phyloP scores from a whole-genome alignment of 2,113 vertebrate genomes.

The Sisor rabdophorus region DNA sequence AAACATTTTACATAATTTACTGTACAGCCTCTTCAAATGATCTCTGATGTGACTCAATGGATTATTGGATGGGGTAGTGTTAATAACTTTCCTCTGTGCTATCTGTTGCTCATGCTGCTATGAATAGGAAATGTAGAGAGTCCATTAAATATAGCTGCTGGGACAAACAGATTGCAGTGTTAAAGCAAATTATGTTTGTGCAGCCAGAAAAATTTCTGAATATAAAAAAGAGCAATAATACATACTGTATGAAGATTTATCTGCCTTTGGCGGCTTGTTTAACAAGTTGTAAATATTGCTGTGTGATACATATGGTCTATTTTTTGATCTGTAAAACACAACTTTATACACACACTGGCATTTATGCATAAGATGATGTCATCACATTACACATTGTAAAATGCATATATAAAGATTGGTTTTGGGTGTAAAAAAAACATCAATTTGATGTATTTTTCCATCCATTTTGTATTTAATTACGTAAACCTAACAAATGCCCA shows the following conservation, averaged over 20 bases:
- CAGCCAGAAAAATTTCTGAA: constrained; percentile 64
- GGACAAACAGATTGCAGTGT: constrained; percentile 72
- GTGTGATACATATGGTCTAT: constrained; percentile 61
- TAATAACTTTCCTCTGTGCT: constrained; percentile 60
- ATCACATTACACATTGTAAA: background rate
- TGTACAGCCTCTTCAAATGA: constrained; percentile 55
- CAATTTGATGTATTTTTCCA: too few relatives aligned
- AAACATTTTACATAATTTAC: constrained; percentile 68
- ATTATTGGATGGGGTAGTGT: constrained; percentile 59
- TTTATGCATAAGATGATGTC: background rate
- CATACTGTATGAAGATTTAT: constrained; percentile 66
- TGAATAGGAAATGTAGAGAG: constrained; percentile 58
- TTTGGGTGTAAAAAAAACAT: background rate
- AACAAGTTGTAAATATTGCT: constrained; percentile 61
- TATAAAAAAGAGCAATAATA: constrained; percentile 73
- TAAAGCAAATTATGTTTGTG: constrained; percentile 70
- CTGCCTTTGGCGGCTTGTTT: constrained; percentile 56
- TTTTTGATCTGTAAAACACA: constrained; percentile 61
- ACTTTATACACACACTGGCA: constrained; percentile 25
- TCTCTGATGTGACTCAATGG: constrained; percentile 61
- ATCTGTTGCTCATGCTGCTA: constrained; percentile 51
- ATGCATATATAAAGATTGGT: background rate
- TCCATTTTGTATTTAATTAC: too few relatives aligned
- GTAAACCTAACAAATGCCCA: background rate
- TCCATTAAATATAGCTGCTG: constrained; percentile 70